Evolutionary conservation across 2,797 vertebrate species (phyloP), one percentile per base, ranked within the genome.

Genomic region (Chanos chanos): DNA sequence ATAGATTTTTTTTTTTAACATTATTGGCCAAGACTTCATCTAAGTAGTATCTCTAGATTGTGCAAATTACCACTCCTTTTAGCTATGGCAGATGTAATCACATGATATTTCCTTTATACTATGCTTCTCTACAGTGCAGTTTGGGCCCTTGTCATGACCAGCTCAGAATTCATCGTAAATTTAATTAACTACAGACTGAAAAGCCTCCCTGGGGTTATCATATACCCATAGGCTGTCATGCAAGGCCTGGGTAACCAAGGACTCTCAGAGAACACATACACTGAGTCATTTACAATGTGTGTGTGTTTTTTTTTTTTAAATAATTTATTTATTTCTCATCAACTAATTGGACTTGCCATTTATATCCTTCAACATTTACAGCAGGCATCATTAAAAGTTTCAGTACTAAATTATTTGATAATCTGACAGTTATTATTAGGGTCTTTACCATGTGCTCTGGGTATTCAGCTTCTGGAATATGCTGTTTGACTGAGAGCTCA

Each of bases 301-400:
- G 9, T 37, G 55, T 64, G 39, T 45, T 33, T 68, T 41, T 36
- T 22, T 16, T 41, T 72, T 45, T 25, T 21, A n/a, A n/a, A n/a
- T n/a, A 55, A 34, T 68, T 54, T 39, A 52, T 27, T 52, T 27
- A n/a, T 8, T 27, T 15, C 3, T 16, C 4, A 34, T 31, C 49
- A 18, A 12, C 54, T 67, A 70, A 74, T 67, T 60, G 33, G 30
- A 34, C 54, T 19, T n/a, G 47, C 34, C 73, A 70, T 72, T 73
- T 76, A 72, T 60, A 56, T 64, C 16, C 7, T 19, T 33, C 63
- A 70, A 50, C 60, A 57, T 71, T 59, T 66, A 36, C 57, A 58
- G 61, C 45, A 49, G 43, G 66, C 34, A 33, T 43, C 34, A 65
- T 49, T 53, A 57, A 52, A 44, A 56, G 15, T 13, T 57, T 18